Base-by-base conservation (phyloP, 2,888 invertebrate genomes). In the Crocallis elinguaria region DNA sequence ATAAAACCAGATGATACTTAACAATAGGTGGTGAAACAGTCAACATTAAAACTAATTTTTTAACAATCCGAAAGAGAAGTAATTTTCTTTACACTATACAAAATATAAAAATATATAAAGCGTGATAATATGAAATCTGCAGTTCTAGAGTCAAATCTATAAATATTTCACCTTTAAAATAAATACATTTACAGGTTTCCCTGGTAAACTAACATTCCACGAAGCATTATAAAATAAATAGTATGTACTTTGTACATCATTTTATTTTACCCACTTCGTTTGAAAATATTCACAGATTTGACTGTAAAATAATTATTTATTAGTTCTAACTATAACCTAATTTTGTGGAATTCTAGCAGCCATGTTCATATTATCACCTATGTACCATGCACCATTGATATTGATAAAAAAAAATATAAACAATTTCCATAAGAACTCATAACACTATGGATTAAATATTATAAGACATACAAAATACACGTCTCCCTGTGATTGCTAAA, bases 371-470 rank as follows among this genome's bases (percentile, higher is more conserved):
- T 19, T 41, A 41, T 14, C 39, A 11, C 11, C 14, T 7, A 16
- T 21, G n/a, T 9, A 42, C 42, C 14, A 43, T 12, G 43, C 43
- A 43, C 43, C 43, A 29, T 35, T 13, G 35, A 33, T n/a, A 11
- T 16, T 9, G 7, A 16, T n/a, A 16, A 17, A n/a, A 27, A 39
- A 29, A 29, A 29, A n/a, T 29, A 11, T 25, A 9, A 25, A 25
- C n/a, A 25, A 25, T n/a, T 29, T 3, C n/a, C 17, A 33, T 17
- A 17, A 30, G 12, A 30, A 30, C 5, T 3, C 5, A 4, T 19
- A 19, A 19, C 3, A 19, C 3, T 19, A 19, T 4, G 19, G 19
- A 19, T 19, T 19, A 3, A 1, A 13, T 6, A 7, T 8, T 23
- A 23, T 8, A 9, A 11, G 19, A 36, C 19, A 13, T 13, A 13